Base-by-base conservation (phyloP, 2,797 vertebrate genomes). In the Cacajao melanocephalus region DNA sequence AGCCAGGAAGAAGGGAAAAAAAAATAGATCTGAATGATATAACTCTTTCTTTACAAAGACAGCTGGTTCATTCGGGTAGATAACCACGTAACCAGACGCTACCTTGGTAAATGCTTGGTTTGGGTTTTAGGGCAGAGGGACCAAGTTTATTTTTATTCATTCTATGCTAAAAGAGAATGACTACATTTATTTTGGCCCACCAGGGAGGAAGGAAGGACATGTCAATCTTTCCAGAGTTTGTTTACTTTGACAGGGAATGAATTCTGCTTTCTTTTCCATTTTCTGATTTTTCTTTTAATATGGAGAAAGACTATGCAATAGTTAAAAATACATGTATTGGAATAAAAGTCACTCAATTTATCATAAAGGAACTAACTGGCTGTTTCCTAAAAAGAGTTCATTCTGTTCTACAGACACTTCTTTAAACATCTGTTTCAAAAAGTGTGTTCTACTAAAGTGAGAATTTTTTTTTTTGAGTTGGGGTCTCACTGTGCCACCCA, bases 51-150 rank as follows among this genome's bases (percentile, higher is more conserved):
- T 96, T 85, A 78, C 57, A 88, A 85, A 94, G 58, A 89, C 8
- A 79, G 80, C 15, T 57, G 24, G 52, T 64, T 85, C 33, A 82
- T 89, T 92, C 90, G 50, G 50, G 83, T 85, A 58, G 1, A 36
- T 85, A 85, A 79, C 87, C 70, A 86, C 61, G 94, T 75, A 94
- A 86, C 44, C 55, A 93, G 70, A 81, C 0, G 24, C 26, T 67
- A 72, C 94, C 64, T 94, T 80, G 30, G 86, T 90, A 94, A 94
- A 95, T 76, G 93, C n/a, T 96, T 95, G 85, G 52, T 93, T 95
- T 88, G 58, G 50, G 80, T 80, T 91, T 87, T 44, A 75, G 64
- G 28, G 61, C 55, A 58, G 46, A 93, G 80, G 30, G 41, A 88
- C 44, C 36, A 30, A 73, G 58, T 79, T 90, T 94, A 72, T 96